These are phyloP conservation scores for Platerodrilus igneus DNA, from an alignment of 2,888 invertebrate species.

Conservation along the genomic window DNA sequence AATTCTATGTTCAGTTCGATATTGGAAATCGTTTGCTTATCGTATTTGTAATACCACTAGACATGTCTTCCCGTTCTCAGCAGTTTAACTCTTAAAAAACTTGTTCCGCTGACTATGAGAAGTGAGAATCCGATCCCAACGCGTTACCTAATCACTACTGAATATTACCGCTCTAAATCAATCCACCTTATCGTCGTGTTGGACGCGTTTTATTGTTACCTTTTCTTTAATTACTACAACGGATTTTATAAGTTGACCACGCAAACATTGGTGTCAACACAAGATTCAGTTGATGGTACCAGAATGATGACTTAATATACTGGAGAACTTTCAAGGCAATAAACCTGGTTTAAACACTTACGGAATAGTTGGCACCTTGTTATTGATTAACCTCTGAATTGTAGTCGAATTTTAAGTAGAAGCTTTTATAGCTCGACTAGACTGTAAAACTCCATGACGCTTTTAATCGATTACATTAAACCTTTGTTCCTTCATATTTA, in stretches of 20 bases:
- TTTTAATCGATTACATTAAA: slow-evolving; percentile 17
- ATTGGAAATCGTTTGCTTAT: slow-evolving; percentile 5
- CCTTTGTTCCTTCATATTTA: too few relatives aligned
- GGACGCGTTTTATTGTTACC: slow-evolving; percentile 46
- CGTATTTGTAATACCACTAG: slow-evolving; percentile 10
- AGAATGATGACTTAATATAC: slow-evolving; percentile 27
- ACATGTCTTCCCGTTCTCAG: slow-evolving; percentile 12
- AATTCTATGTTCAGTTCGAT: slow-evolving; percentile 2
- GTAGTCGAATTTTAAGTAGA: slow-evolving; percentile 28
- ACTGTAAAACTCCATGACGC: slow-evolving; percentile 8
- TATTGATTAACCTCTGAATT: slow-evolving; percentile 38
- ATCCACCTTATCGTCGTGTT: slow-evolving; percentile 40
- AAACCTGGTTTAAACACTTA: slow-evolving; percentile 41
- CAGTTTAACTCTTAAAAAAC: slow-evolving; percentile 14
- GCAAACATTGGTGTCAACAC: slow-evolving; percentile 12
- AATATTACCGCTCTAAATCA: slow-evolving; percentile 43
- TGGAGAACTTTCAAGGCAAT: slow-evolving; percentile 35
- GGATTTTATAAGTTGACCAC: slow-evolving; percentile 34
- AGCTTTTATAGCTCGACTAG: slow-evolving; percentile 16
- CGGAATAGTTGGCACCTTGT: slow-evolving; percentile 42
- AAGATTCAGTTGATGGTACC: slow-evolving; percentile 14
- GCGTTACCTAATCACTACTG: slow-evolving; percentile 42
- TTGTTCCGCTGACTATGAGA: slow-evolving; percentile 18
- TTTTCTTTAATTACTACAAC: slow-evolving; percentile 45
- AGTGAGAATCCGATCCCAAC: slow-evolving; percentile 19